Evolutionary conservation across 1,140 invertebrate genomes (phyloP).

Genomic region (Belonocnema kinseyi): DNA sequence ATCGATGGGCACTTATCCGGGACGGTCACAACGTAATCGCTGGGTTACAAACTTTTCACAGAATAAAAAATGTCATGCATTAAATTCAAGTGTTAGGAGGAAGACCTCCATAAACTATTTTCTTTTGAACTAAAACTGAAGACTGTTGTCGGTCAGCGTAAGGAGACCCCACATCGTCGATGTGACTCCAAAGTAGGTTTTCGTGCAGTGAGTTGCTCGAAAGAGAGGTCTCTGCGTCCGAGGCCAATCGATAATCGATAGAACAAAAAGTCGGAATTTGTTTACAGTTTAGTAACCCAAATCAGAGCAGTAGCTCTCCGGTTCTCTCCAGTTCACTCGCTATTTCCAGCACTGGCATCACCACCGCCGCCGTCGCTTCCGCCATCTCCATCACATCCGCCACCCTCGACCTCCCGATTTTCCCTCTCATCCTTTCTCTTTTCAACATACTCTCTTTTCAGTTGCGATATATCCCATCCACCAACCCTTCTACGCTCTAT

Average conservation of each 20-base stretch:
- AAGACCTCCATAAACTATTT: background rate
- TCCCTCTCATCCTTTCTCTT: slow-evolving; percentile 32
- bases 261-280: slow-evolving; percentile 70
- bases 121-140: too few species aligned
- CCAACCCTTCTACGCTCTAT: slow-evolving; percentile 53
- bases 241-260: slow-evolving; percentile 69
- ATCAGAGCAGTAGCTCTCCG: slow-evolving; percentile 58
- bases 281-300: slow-evolving; percentile 75
- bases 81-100: slow-evolving; percentile 5
- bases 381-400: slow-evolving; percentile 34
- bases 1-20: background rate
- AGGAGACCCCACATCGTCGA: too few species aligned
- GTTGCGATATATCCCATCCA: background rate
- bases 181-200: background rate
- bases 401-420: slow-evolving; percentile 19
- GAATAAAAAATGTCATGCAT: slow-evolving; percentile 6
- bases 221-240: slow-evolving; percentile 61
- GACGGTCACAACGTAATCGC: background rate
- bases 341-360: slow-evolving; percentile 2
- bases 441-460: slow-evolving; percentile 36
- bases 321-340: slow-evolving; percentile 31
- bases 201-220: slow-evolving; percentile 17
- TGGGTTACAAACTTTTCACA: slow-evolving; percentile 5
- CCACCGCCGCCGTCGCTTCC: slow-evolving; percentile 8
- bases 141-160: too few species aligned